Evolutionary conservation across 2,113 vertebrate species (phyloP).

Genomic region (Sterna hirundo): DNA sequence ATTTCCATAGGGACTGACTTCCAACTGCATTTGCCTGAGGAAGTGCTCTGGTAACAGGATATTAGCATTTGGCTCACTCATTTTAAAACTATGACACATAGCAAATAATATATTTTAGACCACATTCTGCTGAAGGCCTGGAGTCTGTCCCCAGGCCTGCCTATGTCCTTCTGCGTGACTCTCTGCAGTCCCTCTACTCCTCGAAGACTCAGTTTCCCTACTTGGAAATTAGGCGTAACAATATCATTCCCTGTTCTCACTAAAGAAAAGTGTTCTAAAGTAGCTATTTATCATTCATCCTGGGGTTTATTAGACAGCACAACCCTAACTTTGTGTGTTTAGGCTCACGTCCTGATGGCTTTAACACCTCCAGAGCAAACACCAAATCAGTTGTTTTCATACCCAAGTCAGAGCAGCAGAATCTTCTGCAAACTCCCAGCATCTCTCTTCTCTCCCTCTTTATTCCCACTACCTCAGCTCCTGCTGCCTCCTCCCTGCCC

Average conservation of each 20-base stretch:
- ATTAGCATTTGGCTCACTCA: neutral
- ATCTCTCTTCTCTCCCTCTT: neutral
- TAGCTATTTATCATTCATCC: neutral
- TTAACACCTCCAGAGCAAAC: neutral
- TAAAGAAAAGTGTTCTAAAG: neutral
- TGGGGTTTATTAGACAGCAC: neutral
- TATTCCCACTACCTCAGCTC: neutral
- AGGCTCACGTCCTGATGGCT: neutral
- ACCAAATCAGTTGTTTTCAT: neutral
- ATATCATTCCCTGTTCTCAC: neutral
- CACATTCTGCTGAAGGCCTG: neutral
- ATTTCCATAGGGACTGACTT: neutral
- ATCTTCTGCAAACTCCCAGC: neutral
- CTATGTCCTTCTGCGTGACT: neutral
- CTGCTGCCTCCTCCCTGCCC: neutral
- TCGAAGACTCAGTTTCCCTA: neutral
- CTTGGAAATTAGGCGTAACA: neutral
- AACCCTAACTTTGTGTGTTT: neutral
- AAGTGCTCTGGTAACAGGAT: neutral
- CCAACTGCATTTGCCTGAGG: neutral
- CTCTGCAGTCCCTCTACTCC: neutral
- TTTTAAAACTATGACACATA: neutral
- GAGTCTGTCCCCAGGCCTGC: neutral
- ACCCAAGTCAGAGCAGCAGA: neutral
- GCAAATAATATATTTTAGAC: neutral